Percentiles rank a stretch among this genome's conserved stretches.
Conservation (phyloP, 2,888 invertebrate genomes). For the Odontomyia ornata region DNA sequence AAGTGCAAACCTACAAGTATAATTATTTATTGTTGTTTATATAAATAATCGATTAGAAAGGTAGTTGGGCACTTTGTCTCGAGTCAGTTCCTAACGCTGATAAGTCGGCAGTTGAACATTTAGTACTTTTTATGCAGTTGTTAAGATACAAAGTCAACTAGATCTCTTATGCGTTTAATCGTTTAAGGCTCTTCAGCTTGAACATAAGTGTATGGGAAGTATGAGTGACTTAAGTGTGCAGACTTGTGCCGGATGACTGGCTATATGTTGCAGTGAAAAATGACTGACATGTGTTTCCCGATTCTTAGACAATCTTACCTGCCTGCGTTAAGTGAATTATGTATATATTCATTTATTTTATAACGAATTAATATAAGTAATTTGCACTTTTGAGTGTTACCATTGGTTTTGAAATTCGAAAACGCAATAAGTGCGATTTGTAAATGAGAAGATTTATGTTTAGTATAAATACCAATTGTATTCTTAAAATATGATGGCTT, state of each 20-base stretch:
- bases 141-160: too few relatives aligned
- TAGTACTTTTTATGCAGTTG: too few relatives aligned
- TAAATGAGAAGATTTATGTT: too few relatives aligned
- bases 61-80: background rate
- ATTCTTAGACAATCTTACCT: background rate
- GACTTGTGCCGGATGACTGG: background rate
- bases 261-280: constrained; percentile 3
- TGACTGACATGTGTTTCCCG: constrained; percentile 35
- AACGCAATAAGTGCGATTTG: too few relatives aligned
- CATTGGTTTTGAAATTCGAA: too few relatives aligned
- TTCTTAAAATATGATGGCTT: too few relatives aligned
- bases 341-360: background rate
- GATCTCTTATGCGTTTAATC: background rate
- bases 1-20: constrained; percentile 8
- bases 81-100: background rate
- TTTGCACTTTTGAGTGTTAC: background rate
- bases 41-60: constrained; percentile 6
- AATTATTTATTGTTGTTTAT: constrained; percentile 33
- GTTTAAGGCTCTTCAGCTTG: background rate
- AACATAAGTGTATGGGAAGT: background rate
- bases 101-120: background rate
- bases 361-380: background rate
- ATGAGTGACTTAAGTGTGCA: background rate
- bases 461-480: too few relatives aligned
- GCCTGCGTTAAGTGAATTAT: background rate